Evolutionary conservation across 2,113 vertebrate species (phyloP).

Genomic region (Carollia perspicillata): DNA sequence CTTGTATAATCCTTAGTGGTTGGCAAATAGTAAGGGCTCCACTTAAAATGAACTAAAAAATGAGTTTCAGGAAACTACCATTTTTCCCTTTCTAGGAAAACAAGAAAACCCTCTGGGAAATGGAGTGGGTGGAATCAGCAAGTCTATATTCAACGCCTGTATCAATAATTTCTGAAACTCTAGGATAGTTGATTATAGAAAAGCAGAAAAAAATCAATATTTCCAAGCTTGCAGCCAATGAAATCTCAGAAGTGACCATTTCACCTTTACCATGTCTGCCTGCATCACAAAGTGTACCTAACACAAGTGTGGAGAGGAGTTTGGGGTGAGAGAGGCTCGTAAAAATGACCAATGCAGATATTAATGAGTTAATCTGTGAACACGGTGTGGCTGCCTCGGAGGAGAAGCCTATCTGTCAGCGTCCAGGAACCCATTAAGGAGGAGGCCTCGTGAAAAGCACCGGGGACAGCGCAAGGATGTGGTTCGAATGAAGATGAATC

Average conservation of each 20-base stretch:
- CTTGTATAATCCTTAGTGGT: not conserved
- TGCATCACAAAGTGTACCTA: not conserved
- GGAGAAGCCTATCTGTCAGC: constrained; percentile 67
- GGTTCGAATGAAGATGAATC: constrained; percentile 77
- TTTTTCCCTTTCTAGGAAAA: not conserved
- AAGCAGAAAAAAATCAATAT: constrained; percentile 23
- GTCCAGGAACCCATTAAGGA: constrained; percentile 48
- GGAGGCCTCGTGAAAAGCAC: constrained; percentile 31
- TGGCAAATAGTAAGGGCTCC: not conserved
- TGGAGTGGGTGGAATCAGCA: not conserved
- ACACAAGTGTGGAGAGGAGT: not conserved
- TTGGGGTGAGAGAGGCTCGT: not conserved
- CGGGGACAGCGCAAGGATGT: constrained; percentile 35
- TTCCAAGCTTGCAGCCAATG: not conserved
- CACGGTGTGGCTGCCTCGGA: constrained; percentile 43
- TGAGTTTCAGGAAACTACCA: not conserved
- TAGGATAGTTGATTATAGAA: constrained; percentile 30
- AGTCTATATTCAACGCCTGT: not conserved
- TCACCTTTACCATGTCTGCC: not conserved
- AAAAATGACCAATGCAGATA: constrained; percentile 70
- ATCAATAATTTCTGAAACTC: constrained; percentile 9
- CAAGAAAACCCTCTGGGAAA: not conserved
- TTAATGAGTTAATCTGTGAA: constrained; percentile 75
- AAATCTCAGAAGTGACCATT: not conserved
- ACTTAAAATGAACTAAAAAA: not conserved